Conservation (phyloP, 37 sponge, comb jelly and placozoan species). For the Chondrilla cf. caribensis region DNA sequence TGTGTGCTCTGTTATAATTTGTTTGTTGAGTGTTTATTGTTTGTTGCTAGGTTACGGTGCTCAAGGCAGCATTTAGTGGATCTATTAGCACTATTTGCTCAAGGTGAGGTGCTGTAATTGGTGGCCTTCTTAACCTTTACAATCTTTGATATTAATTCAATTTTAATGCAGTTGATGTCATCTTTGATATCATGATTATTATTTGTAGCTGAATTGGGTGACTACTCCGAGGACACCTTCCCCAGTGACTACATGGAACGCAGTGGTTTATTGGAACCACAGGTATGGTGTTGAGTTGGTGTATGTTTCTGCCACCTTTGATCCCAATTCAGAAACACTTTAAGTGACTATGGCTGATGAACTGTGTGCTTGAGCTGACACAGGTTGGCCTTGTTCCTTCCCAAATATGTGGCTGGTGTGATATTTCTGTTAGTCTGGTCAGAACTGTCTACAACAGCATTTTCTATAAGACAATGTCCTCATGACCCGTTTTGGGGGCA, state of each 20-base stretch:
- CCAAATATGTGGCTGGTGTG: no score
- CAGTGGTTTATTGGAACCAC: background rate
- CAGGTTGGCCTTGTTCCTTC: no score
- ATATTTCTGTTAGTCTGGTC: no score
- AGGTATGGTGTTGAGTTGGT: background rate
- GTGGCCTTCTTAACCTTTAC: no score
- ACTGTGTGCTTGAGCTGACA: no score
- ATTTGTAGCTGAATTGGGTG: slow-evolving; percentile 33
- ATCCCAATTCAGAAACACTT: no score
- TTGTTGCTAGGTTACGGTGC: slow-evolving; percentile 21
- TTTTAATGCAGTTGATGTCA: background rate
- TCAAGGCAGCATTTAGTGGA: background rate
- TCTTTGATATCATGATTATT: background rate
- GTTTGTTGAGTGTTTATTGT: background rate
- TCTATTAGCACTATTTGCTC: slow-evolving; percentile 3
- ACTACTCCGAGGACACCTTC: slow-evolving; percentile 11
- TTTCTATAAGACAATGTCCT: no score
- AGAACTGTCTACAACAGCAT: no score
- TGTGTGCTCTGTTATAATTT: background rate
- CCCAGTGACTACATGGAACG: slow-evolving; percentile 17
- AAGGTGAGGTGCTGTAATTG: slow-evolving; percentile 8
- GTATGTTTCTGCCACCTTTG: no score
- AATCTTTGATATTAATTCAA: no score
- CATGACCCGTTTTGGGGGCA: no score
- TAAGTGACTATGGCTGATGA: no score